These are phyloP conservation scores for Thamnophis elegans DNA, from an alignment of 2,797 vertebrate genomes.

Conservation along the genomic window DNA sequence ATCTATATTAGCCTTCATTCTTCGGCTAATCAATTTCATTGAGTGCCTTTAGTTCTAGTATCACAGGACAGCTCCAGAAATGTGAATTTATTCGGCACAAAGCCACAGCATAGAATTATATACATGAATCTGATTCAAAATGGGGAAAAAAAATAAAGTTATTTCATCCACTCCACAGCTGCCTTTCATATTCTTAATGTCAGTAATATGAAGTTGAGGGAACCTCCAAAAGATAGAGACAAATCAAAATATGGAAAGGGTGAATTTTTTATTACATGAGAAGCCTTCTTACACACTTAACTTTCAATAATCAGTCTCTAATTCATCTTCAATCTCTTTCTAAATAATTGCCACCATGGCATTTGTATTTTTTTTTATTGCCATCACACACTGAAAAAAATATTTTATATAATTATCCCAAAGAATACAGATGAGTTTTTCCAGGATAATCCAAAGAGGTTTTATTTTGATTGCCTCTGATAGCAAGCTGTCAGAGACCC, in stretches of 20 bases:
- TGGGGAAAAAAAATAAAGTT: neutral
- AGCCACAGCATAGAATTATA: neutral
- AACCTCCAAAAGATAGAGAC: neutral
- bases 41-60: neutral
- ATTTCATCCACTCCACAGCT: neutral
- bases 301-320: neutral
- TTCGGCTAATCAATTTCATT: neutral
- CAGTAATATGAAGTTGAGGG: neutral
- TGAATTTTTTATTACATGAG: neutral
- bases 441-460: neutral
- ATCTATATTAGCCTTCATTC: neutral
- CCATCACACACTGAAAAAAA: neutral
- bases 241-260: too few relatives aligned
- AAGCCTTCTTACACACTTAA: neutral
- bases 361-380: neutral
- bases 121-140: neutral
- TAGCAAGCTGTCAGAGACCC: neutral
- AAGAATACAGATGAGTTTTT: neutral
- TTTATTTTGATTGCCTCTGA: neutral
- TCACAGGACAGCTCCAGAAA: neutral
- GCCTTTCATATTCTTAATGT: neutral
- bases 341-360: neutral
- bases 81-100: neutral
- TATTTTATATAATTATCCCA: neutral
- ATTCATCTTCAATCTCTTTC: neutral